These are phyloP conservation scores for Sitta carolinensis DNA, from an alignment of 2,797 vertebrate species.

Conservation along the genomic window DNA sequence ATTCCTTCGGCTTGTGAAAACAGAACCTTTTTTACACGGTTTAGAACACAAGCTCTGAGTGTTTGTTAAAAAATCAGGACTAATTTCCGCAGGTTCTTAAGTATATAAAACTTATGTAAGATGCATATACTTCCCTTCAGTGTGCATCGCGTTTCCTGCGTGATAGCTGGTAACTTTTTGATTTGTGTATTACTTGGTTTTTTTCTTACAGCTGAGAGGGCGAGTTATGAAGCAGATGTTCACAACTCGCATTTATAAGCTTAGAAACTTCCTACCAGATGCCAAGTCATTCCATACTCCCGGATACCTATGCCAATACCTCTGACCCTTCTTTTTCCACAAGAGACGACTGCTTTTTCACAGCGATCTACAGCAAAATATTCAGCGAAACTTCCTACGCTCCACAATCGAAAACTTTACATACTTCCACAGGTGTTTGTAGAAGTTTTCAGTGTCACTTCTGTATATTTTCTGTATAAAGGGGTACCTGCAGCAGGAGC, in stretches of 20 bases:
- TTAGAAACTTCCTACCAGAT: not conserved
- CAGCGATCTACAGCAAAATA: too few relatives aligned
- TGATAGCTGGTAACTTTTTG: not conserved
- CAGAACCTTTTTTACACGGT: not conserved
- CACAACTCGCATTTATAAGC: too few relatives aligned
- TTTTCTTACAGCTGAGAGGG: not conserved
- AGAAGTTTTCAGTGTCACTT: too few relatives aligned
- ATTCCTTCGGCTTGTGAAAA: not conserved
- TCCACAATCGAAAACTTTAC: not conserved
- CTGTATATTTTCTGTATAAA: not conserved
- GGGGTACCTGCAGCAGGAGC: not conserved
- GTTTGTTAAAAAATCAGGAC: not conserved
- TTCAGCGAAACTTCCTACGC: not conserved
- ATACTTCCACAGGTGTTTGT: not conserved
- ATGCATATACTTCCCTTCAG: not conserved
- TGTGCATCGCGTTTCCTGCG: accelerated
- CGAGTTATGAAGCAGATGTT: not conserved
- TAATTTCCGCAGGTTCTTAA: not conserved
- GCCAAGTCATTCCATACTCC: not conserved
- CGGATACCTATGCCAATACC: not conserved
- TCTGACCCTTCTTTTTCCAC: too few relatives aligned
- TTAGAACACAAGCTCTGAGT: not conserved
- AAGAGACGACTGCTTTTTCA: not conserved
- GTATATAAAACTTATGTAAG: not conserved
- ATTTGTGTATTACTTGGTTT: not conserved